Conservation (phyloP, 2,113 vertebrate species). For the Paedocypris sp. region DNA sequence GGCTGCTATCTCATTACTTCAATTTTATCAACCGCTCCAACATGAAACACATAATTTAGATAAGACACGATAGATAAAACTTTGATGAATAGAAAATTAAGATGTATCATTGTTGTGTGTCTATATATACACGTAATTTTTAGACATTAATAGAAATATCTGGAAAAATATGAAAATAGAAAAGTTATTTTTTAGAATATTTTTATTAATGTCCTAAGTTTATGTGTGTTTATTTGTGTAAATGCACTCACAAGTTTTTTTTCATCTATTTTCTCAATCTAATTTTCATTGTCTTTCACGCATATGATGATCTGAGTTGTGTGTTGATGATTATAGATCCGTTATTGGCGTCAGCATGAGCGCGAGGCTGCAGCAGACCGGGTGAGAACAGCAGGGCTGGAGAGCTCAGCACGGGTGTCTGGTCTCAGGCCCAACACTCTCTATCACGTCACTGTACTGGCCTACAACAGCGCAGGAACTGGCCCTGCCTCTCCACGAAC, state of each 20-base stretch:
- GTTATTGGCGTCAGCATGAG: slow-evolving; percentile 88
- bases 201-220: no score
- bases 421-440: slow-evolving; percentile 80
- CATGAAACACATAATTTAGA: neutral
- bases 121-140: no score
- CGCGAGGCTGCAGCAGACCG: slow-evolving; percentile 85
- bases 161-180: no score
- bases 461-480: slow-evolving; percentile 88
- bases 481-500: slow-evolving; percentile 77
- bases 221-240: no score
- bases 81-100: no score
- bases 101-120: no score
- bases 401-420: slow-evolving; percentile 67
- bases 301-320: no score
- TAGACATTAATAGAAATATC: no score
- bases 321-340: slow-evolving; percentile 72
- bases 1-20: neutral
- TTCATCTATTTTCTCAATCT: no score
- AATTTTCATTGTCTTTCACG: neutral
- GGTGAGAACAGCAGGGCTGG: slow-evolving; percentile 78
- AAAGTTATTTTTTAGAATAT: no score
- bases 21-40: neutral
- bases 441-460: slow-evolving; percentile 81
- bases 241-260: no score
- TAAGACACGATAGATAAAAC: neutral